A percentile compares a stretch with the other conserved stretches of the same genome.
These are phyloP conservation scores for Meloidogyne floridensis DNA, from an alignment of 1,140 invertebrate genomes.

Conservation along the genomic window DNA sequence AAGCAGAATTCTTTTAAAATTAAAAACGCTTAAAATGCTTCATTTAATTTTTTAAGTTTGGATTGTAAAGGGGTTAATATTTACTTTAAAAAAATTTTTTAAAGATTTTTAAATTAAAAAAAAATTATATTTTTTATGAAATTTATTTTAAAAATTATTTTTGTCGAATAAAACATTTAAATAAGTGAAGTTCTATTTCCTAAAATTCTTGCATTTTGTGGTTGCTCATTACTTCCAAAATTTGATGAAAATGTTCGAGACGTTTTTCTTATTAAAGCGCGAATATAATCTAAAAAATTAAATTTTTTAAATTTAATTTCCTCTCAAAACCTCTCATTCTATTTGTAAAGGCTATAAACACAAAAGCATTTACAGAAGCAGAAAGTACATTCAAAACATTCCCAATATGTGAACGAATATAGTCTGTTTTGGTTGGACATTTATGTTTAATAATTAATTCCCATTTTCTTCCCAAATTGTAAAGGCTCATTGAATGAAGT, in stretches of 20 bases:
- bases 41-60: too few relatives aligned
- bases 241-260: slow-evolving; percentile 57
- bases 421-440: slow-evolving; percentile 55
- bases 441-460: slow-evolving; percentile 48
- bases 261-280: slow-evolving; percentile 61
- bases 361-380: slow-evolving; percentile 64
- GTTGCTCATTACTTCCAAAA: slow-evolving; percentile 22
- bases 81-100: background rate
- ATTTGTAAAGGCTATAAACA: slow-evolving; percentile 65
- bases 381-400: slow-evolving; percentile 62
- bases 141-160: too few relatives aligned
- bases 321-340: slow-evolving; percentile 30
- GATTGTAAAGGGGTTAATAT: background rate
- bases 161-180: too few relatives aligned
- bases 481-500: slow-evolving; percentile 61
- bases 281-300: slow-evolving; percentile 50
- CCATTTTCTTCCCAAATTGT: slow-evolving; percentile 62
- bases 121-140: too few relatives aligned
- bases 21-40: background rate
- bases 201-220: too few relatives aligned
- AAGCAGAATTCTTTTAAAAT: background rate
- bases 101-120: too few relatives aligned
- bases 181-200: too few relatives aligned
- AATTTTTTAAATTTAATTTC: background rate
- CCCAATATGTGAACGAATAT: slow-evolving; percentile 61